Evolutionary conservation across 2,888 invertebrate genomes (phyloP).

Genomic region (Pterostichus niger): DNA sequence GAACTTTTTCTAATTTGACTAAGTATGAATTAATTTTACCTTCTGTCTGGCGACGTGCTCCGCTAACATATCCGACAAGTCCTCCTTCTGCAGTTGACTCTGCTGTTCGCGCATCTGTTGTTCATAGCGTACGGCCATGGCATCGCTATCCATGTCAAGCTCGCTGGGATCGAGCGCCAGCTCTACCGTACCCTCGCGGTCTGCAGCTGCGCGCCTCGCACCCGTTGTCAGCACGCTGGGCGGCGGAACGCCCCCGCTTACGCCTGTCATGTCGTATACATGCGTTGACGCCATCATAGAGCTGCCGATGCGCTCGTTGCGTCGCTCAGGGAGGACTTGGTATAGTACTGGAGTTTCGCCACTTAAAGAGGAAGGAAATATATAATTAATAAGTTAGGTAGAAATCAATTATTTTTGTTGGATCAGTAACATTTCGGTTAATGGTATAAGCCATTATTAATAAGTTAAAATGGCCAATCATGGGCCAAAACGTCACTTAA

Average conservation of each 20-base stretch:
- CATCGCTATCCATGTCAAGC: conserved; percentile 96
- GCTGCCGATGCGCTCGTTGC: conserved; percentile 91
- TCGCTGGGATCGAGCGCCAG: conserved; percentile 98
- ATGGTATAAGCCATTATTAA: too few species aligned
- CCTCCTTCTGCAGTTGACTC: conserved; percentile 93
- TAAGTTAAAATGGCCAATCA: too few species aligned
- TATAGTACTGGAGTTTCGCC: conserved; percentile 96
- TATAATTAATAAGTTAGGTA: too few species aligned
- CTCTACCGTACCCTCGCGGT: conserved; percentile 89
- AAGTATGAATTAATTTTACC: conserved; percentile 77
- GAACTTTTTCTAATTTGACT: too few species aligned
- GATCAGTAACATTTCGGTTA: too few species aligned
- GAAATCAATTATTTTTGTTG: too few species aligned
- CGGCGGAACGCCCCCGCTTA: conserved; percentile 80
- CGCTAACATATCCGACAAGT: conserved; percentile 98
- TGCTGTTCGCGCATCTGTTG: conserved; percentile 97
- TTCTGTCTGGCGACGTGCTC: conserved; percentile 98
- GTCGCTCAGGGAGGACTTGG: conserved; percentile 96
- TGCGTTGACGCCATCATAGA: conserved; percentile 99
- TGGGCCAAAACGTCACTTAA: too few species aligned
- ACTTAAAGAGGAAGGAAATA: background rate
- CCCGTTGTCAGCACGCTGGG: conserved; percentile 70
- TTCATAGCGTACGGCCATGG: conserved; percentile 97
- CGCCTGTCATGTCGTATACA: conserved; percentile 95
- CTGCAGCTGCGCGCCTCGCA: conserved; percentile 73